A percentile compares a stretch with the other conserved stretches of the same genome.
phyloP scores from a whole-genome alignment of 2,797 vertebrate species.

The Cyclopterus lumpus region DNA sequence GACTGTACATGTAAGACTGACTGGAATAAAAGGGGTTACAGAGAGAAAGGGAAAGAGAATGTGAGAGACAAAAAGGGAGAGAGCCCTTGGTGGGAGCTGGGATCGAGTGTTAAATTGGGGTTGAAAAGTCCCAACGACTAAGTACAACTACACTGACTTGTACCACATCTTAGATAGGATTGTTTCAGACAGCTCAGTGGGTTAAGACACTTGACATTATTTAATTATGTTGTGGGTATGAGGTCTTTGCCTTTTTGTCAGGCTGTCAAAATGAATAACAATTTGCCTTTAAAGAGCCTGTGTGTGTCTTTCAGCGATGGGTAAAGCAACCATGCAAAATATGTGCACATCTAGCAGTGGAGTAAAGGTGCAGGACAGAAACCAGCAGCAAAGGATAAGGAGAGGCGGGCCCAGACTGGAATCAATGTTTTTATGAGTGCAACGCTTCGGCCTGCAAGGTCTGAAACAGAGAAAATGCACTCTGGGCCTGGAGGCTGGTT shows the following conservation, averaged over 20 bases:
- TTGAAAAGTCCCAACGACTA: conserved; percentile 50
- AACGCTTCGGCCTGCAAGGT: not conserved
- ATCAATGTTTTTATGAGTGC: not conserved
- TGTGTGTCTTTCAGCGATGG: not conserved
- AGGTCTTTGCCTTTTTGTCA: conserved; percentile 43
- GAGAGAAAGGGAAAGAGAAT: conserved; percentile 28
- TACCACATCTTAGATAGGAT: conserved; percentile 32
- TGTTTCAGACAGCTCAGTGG: conserved; percentile 39
- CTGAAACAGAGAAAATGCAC: not conserved
- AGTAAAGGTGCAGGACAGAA: not conserved
- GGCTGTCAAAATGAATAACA: conserved; percentile 40
- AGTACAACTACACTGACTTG: conserved; percentile 36
- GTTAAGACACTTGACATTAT: conserved; percentile 42
- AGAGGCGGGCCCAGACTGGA: not conserved
- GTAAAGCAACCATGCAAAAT: not conserved
- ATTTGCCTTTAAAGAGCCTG: conserved; percentile 11
- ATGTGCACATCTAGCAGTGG: not conserved
- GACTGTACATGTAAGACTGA: conserved; percentile 43
- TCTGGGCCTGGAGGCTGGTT: not conserved
- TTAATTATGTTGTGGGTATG: conserved; percentile 53
- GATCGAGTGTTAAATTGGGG: conserved; percentile 58
- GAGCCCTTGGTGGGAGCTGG: conserved; percentile 26
- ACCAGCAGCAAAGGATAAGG: not conserved
- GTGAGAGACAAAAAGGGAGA: conserved; percentile 30
- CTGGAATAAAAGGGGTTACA: conserved; percentile 33